Evolutionary conservation across 2,888 invertebrate genomes (phyloP).

Genomic region (Dicyrtomina minuta): DNA sequence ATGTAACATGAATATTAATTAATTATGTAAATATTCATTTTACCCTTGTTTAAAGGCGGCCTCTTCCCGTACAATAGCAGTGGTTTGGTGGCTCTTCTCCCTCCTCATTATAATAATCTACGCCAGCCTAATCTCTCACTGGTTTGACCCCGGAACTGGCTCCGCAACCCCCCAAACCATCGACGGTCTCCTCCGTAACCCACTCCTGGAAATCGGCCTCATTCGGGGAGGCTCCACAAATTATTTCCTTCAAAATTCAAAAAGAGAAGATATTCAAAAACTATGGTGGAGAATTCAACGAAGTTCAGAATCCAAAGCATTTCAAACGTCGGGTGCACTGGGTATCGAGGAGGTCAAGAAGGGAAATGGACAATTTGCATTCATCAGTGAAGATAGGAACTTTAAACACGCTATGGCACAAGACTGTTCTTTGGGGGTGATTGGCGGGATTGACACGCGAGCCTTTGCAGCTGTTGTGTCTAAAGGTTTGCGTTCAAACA

Average conservation of each 20-base stretch:
- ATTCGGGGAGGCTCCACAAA: conserved; percentile 48
- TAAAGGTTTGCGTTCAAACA: conserved; percentile 40
- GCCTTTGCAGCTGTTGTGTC: conserved; percentile 46
- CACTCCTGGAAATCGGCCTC: conserved; percentile 47
- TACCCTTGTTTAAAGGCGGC: no score
- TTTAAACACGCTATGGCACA: conserved; percentile 44
- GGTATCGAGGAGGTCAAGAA: conserved; percentile 46
- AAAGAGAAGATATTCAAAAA: conserved; percentile 48
- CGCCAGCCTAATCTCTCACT: conserved; percentile 50
- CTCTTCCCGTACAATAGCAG: conserved; percentile 49
- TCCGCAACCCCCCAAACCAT: conserved; percentile 33
- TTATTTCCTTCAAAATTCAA: conserved; percentile 46
- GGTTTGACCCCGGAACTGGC: conserved; percentile 50
- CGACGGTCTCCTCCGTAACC: conserved; percentile 38
- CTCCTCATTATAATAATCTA: conserved; percentile 49
- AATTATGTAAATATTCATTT: no score
- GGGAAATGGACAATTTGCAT: conserved; percentile 47
- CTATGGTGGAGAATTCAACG: conserved; percentile 52
- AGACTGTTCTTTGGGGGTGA: conserved; percentile 46
- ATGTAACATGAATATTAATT: no score
- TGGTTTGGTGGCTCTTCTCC: conserved; percentile 52
- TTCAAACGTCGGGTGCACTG: conserved; percentile 30
- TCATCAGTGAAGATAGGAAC: conserved; percentile 48
- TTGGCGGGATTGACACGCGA: conserved; percentile 42
- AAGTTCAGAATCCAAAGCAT: conserved; percentile 34